Conservation (phyloP, 2,888 invertebrate species). For the Trilocha varians region DNA sequence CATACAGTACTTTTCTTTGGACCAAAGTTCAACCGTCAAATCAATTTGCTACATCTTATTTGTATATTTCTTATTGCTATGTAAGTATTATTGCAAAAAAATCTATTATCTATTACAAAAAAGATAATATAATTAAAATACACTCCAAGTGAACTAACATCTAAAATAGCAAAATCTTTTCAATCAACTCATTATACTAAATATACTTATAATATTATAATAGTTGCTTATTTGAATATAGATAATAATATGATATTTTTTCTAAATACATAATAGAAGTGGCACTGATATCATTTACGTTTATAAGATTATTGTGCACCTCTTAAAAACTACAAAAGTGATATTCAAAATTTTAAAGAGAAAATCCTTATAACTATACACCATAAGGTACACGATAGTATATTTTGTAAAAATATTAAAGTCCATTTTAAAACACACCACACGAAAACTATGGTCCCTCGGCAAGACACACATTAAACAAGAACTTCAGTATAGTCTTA, state of each 20-base stretch:
- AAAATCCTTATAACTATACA: constrained; percentile 28
- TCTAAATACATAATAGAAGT: constrained; percentile 46
- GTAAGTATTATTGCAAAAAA: constrained; percentile 22
- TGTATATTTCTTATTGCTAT: constrained; percentile 20
- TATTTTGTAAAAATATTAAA: constrained; percentile 39
- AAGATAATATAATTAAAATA: constrained; percentile 20
- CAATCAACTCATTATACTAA: constrained; percentile 11
- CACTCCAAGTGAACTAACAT: constrained; percentile 29
- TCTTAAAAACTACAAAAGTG: constrained; percentile 42
- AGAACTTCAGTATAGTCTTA: constrained; percentile 34
- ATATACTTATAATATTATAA: constrained; percentile 22
- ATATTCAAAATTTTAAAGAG: constrained; percentile 30
- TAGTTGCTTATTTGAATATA: constrained; percentile 41
- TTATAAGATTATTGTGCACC: constrained; percentile 56
- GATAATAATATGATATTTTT: constrained; percentile 18
- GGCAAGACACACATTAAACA: constrained; percentile 47
- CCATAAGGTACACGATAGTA: constrained; percentile 34
- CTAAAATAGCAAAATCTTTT: constrained; percentile 27
- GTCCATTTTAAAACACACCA: constrained; percentile 43
- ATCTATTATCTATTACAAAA: constrained; percentile 13
- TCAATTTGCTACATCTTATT: constrained; percentile 34
- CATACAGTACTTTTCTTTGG: constrained; percentile 65
- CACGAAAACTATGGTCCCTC: constrained; percentile 56
- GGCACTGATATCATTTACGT: constrained; percentile 56
- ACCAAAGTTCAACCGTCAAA: constrained; percentile 71